Base-by-base conservation (phyloP, 2,888 invertebrate genomes). In the Elegia similella region DNA sequence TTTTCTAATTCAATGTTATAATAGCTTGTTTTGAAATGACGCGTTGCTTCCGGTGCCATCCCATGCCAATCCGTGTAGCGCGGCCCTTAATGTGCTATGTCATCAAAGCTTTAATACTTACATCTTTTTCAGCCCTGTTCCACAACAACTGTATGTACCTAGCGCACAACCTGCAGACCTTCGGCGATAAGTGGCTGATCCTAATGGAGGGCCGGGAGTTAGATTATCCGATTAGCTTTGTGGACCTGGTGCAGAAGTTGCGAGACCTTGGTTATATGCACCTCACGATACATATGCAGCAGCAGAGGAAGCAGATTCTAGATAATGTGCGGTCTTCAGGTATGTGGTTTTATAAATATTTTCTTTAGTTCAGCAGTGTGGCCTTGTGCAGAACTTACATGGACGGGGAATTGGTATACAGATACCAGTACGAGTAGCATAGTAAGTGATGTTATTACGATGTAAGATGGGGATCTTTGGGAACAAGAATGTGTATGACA, bases 121-220 rank as follows among this genome's bases (percentile, higher is more conserved):
- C 23, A 23, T 5, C 23, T 3, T 23, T 12, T 57, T 23, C 82
- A 95, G 97, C 96, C 6, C 78, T 98, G 29, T 96, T 96, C 75
- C 95, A 98, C 86, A 98, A 98, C 89, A 98, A 98, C 83, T 98
- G 98, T 78, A 95, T 96, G 94, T 98, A 95, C 76, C 89, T 98
- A 10, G 94, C 96, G 0, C 95, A 97, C 84, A 93, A 94, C 69
- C 86, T 96, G 57, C 91, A 93, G 57, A 93, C 93, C 0, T 87
- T 96, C 70, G 94, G 94, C 0, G 92, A 93, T 69, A 93, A 93
- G 74, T 96, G 96, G 92, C 87, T 93, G 44, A 86, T 90, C 2
- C 92, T 93, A 56, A 90, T 96, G 73, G 93, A 94, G 2, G 83
- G 86, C 0, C 82, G 92, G 0, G 78, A 93, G 43, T 80, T 91